These are phyloP conservation scores for Philonicus albiceps DNA, from an alignment of 2,888 invertebrate genomes.

Conservation along the genomic window DNA sequence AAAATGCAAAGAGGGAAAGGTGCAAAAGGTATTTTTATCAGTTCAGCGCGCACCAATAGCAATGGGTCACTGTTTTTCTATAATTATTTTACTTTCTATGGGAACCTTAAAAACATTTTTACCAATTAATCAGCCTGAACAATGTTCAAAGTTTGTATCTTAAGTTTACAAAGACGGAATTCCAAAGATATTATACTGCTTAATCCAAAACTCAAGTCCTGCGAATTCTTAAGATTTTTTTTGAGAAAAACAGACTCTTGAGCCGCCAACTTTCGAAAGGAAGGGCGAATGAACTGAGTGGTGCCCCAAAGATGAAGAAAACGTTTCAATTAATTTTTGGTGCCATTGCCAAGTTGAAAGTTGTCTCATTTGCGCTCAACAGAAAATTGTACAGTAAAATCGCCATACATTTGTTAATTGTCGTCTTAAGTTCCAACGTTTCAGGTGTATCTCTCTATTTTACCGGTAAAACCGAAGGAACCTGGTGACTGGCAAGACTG, in stretches of 20 bases:
- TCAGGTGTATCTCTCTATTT: neutral
- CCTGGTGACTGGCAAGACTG: neutral
- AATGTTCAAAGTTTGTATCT: neutral
- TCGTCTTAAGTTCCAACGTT: neutral
- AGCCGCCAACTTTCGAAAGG: neutral
- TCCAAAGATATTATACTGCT: neutral
- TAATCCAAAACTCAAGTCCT: neutral
- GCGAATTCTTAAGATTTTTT: neutral
- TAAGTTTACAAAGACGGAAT: neutral
- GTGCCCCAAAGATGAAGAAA: neutral
- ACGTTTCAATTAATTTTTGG: neutral
- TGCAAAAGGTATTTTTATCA: neutral
- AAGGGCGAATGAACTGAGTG: neutral
- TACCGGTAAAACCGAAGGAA: neutral
- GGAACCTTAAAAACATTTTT: neutral
- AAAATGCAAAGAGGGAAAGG: neutral
- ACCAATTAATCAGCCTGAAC: neutral
- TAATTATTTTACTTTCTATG: neutral
- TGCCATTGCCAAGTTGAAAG: slow-evolving; percentile 12
- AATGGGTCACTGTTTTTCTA: neutral
- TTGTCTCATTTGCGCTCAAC: neutral
- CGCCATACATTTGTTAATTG: neutral
- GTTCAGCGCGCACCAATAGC: neutral
- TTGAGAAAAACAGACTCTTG: neutral
- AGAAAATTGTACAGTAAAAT: neutral